Evolutionary conservation across 1,140 invertebrate species (phyloP), one percentile per base, ranked within the genome.

Genomic region (Heliothis virescens): DNA sequence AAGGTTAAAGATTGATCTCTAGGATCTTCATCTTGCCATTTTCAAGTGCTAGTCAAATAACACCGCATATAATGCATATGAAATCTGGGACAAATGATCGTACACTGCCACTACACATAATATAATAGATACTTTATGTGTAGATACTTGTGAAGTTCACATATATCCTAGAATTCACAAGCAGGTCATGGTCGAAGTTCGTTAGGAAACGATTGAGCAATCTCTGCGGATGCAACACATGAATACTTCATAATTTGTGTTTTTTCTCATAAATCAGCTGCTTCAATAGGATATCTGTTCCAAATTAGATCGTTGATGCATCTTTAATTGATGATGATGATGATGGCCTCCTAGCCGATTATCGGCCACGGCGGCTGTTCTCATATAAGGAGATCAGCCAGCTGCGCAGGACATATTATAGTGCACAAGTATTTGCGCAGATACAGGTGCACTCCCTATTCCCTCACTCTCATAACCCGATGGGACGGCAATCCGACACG

Each of bases 201-300:
- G 29, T 11, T 41, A 75, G 72, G 72, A 75, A 75, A 50, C 57
- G 41, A 75, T 75, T 75, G 72, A 59, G 72, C 29, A 75, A 60
- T 71, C 41, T 21, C 55, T 26, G 57, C 72, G 72, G 72, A 75
- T 11, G 72, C 69, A 34, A 72, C 57, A 13, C 53, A 16, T 75
- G 47, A 48, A 60, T 13, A 62, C 55, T 60, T 75, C 15, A 62
- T 75, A 26, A 60, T 75, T 15, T 10, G 2, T 9, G 13, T n/a
- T 18, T 62, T 75, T 74, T 59, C 34, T 73, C 53, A 59, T 59
- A 57, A 13, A 52, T 26, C 5, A n/a, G 9, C n/a, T 0, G 15
- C 41, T 26, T 34, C 15, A 50, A 72, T 55, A 55, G 52, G 52
- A 72, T 55, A 13, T 53, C 52, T 55, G n/a, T 16, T 69, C 18